Percentiles rank a stretch among this genome's conserved stretches.
Evolutionary conservation across 2,113 vertebrate genomes (phyloP).

Genomic region (Bagarius yarrelli): DNA sequence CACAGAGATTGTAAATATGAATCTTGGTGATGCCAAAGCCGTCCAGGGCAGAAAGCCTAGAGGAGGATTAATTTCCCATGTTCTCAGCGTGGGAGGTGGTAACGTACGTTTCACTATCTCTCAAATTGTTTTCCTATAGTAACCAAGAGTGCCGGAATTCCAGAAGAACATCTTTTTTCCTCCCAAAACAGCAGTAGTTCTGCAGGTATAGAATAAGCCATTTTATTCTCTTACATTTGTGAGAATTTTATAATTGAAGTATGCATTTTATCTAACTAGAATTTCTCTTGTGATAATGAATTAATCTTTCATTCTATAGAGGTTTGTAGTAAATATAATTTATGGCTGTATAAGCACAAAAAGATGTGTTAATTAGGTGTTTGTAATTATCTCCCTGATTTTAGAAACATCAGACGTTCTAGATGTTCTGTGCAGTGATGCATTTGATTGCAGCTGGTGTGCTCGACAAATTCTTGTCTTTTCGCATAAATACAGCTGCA

Average conservation of each 20-base stretch:
- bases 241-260: neutral
- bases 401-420: neutral
- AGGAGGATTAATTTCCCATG: neutral
- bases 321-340: neutral
- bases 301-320: too few species aligned
- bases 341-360: neutral
- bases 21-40: neutral
- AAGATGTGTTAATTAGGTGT: neutral
- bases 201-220: neutral
- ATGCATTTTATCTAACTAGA: neutral
- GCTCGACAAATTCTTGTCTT: neutral
- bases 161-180: neutral
- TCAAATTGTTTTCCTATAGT: neutral
- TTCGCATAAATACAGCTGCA: neutral
- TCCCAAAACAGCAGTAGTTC: neutral
- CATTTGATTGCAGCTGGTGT: neutral
- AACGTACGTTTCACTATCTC: neutral
- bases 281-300: neutral
- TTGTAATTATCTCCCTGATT: too few species aligned
- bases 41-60: neutral
- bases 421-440: neutral
- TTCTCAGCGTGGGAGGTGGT: neutral
- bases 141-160: neutral
- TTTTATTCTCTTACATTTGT: neutral
- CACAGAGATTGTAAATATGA: neutral